These are phyloP conservation scores for Entelurus aequoreus DNA, from an alignment of 2,113 vertebrate species.

Conservation along the genomic window DNA sequence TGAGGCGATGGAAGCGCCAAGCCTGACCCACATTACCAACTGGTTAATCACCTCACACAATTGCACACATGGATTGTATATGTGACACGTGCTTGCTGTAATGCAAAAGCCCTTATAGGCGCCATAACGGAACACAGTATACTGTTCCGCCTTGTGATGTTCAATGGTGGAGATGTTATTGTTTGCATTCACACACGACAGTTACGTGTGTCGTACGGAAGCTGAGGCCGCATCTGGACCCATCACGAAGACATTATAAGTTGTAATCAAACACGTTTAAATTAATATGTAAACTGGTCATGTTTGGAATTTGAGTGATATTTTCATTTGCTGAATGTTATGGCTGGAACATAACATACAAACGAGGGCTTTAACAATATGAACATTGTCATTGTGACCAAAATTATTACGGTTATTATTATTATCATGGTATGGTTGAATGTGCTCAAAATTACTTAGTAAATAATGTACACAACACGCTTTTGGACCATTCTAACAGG, in stretches of 20 bases:
- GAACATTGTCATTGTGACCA: too few relatives aligned
- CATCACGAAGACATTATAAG: background rate
- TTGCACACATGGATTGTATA: slow-evolving; percentile 4
- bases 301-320: too few relatives aligned
- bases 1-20: slow-evolving; percentile 30
- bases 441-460: too few relatives aligned
- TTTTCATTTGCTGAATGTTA: too few relatives aligned
- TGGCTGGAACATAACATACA: too few relatives aligned
- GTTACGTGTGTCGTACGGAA: background rate
- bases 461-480: too few relatives aligned
- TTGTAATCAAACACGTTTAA: too few relatives aligned
- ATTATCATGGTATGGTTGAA: too few relatives aligned
- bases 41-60: slow-evolving; percentile 39
- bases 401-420: too few relatives aligned
- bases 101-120: slow-evolving; percentile 16
- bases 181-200: background rate
- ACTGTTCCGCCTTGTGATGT: slow-evolving; percentile 7
- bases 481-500: too few relatives aligned
- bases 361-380: too few relatives aligned
- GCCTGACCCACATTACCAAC: slow-evolving; percentile 58
- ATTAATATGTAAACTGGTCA: too few relatives aligned
- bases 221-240: background rate
- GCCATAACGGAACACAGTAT: slow-evolving; percentile 1
- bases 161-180: slow-evolving; percentile 5
- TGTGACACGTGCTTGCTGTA: slow-evolving; percentile 27